These are phyloP conservation scores for Rhingia rostrata DNA, from an alignment of 2,888 invertebrate genomes.

Conservation along the genomic window DNA sequence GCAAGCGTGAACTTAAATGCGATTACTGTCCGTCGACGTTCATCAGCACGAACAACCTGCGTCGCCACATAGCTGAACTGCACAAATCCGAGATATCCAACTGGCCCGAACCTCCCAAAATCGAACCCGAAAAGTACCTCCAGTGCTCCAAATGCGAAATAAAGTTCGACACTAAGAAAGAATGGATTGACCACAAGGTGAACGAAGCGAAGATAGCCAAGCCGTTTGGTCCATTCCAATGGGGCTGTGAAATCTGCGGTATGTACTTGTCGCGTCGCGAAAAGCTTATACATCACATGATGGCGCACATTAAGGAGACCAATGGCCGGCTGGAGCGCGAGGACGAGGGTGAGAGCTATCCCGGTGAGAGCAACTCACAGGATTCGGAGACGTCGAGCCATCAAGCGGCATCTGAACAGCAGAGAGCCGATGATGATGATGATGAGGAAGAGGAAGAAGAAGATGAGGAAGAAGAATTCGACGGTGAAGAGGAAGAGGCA, in stretches of 20 bases:
- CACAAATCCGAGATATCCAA: slow-evolving; percentile 81
- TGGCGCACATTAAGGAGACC: slow-evolving; percentile 81
- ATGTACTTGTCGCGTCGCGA: slow-evolving; percentile 82
- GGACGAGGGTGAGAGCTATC: slow-evolving; percentile 50
- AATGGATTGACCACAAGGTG: slow-evolving; percentile 83
- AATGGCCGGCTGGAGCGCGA: slow-evolving; percentile 52
- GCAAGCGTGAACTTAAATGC: slow-evolving; percentile 82
- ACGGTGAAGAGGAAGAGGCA: slow-evolving; percentile 70
- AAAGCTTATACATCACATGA: slow-evolving; percentile 82
- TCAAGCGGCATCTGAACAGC: slow-evolving; percentile 48
- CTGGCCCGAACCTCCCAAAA: slow-evolving; percentile 79
- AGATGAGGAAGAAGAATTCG: slow-evolving; percentile 57
- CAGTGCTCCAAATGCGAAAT: slow-evolving; percentile 80
- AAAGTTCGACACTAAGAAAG: slow-evolving; percentile 80
- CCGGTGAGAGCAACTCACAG: slow-evolving; percentile 66
- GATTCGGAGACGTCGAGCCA: slow-evolving; percentile 61
- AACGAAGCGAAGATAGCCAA: slow-evolving; percentile 81
- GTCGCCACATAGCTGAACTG: slow-evolving; percentile 82
- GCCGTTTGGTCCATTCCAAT: slow-evolving; percentile 82
- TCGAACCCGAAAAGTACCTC: slow-evolving; percentile 80
- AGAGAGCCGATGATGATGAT: slow-evolving; percentile 43
- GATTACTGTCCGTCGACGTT: slow-evolving; percentile 82
- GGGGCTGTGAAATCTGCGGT: slow-evolving; percentile 83
- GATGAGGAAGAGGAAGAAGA: slow-evolving; percentile 55
- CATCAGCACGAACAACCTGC: slow-evolving; percentile 82